Conservation (phyloP, 1,140 invertebrate genomes). For the Cyrtorhinus lividipennis region DNA sequence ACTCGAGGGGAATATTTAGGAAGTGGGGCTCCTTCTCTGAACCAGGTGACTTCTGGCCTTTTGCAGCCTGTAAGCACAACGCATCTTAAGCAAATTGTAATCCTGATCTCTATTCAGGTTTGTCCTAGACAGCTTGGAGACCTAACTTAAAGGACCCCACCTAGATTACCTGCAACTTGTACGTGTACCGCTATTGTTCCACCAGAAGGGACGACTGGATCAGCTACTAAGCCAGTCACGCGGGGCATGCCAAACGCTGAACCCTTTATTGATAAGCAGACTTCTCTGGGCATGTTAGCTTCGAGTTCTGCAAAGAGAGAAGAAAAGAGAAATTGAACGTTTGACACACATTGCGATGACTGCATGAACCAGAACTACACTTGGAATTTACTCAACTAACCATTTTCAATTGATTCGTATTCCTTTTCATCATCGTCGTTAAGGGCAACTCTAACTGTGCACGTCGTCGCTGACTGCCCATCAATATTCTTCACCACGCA, state of each 20-base stretch:
- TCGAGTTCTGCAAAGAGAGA: background rate
- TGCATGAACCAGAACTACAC: background rate
- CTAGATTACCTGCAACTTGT: conserved; percentile 46
- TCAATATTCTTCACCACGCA: conserved; percentile 17
- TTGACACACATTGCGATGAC: background rate
- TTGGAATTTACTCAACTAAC: background rate
- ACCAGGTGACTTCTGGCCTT: conserved; percentile 53
- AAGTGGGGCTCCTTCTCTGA: conserved; percentile 42
- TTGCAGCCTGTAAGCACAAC: conserved; percentile 29
- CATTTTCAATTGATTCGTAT: background rate
- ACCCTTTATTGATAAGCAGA: conserved; percentile 11
- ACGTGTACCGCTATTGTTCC: conserved; percentile 70
- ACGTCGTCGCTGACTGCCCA: conserved; percentile 49
- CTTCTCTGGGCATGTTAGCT: conserved; percentile 2
- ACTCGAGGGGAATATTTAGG: conserved; percentile 40
- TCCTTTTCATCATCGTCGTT: conserved; percentile 29
- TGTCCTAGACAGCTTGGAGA: background rate
- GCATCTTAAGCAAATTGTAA: background rate
- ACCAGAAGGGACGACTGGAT: conserved; percentile 55
- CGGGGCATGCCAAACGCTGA: conserved; percentile 38
- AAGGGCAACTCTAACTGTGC: conserved; percentile 36
- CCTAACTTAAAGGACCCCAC: background rate
- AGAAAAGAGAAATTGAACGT: background rate
- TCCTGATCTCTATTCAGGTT: too few species aligned
- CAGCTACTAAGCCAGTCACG: conserved; percentile 50